Evolutionary conservation across 2,113 vertebrate genomes (phyloP), one percentile per base, ranked within the genome.

Genomic region (Boleophthalmus pectinirostris): DNA sequence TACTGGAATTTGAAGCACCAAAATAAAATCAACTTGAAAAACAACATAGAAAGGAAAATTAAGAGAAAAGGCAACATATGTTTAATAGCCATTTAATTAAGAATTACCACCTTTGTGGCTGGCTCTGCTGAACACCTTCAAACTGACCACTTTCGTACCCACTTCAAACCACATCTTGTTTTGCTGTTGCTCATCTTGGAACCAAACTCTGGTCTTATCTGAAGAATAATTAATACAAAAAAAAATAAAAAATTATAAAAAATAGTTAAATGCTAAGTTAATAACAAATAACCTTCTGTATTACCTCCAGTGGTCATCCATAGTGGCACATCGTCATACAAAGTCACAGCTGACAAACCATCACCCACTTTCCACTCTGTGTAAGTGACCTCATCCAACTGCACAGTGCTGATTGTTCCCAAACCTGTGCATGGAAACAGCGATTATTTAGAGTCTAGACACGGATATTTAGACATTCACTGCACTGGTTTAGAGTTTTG

Each of bases 91-190:
- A 10, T 49, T 49, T 49, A 29, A 29, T 16, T 49, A 49, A 5
- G 2, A 38, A 43, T 43, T 81, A 98, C 97, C 96, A 98, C 97
- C 96, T 69, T 91, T 91, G 74, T 97, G 95, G 10, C 83, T 90
- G 23, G 84, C 85, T 53, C 88, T 91, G 85, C 93, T 94, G 69
- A 95, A 96, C 5, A 94, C 93, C 87, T 91, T 96, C 68, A 98
- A 76, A 77, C 88, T 79, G 68, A 95, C 72, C 68, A 97, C 88
- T 71, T 93, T 80, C 14, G 93, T 86, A 43, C 92, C 88, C 47
- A 95, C 82, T 0, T 91, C 90, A 83, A 98, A 97, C 96, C 95
- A 97, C 79, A 92, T 69, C n/a, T 86, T 93, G 66, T 91, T 87
- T 0, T 79, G 80, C 20, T 82, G 78, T 43, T 91, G 91, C 66